phyloP scores from a whole-genome alignment of 2,113 vertebrate genomes.

The Siniperca knerii region DNA sequence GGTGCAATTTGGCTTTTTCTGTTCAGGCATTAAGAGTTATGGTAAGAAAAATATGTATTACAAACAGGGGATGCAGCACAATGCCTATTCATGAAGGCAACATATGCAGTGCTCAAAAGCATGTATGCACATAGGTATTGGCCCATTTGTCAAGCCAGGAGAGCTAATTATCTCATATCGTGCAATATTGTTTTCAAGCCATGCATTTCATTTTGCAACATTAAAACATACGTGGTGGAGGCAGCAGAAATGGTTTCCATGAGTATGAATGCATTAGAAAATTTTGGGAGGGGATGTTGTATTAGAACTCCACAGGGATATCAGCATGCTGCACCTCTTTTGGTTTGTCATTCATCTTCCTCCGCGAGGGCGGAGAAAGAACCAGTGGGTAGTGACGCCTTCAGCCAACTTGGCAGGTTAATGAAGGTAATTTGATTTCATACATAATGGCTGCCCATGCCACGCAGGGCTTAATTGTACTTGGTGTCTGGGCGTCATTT shows the following conservation, averaged over 20 bases:
- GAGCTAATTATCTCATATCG: conserved; percentile 97
- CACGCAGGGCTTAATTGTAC: conserved; percentile 88
- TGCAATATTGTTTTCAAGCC: conserved; percentile 92
- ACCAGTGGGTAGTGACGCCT: conserved; percentile 94
- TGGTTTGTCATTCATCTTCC: conserved; percentile 92
- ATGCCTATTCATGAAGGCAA: conserved; percentile 91
- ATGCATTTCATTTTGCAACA: conserved; percentile 95
- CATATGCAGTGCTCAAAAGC: conserved; percentile 92
- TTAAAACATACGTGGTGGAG: conserved; percentile 96
- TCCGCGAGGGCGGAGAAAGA: conserved; percentile 78
- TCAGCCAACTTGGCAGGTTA: conserved; percentile 98
- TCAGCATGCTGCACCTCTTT: conserved; percentile 92
- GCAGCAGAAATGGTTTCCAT: conserved; percentile 93
- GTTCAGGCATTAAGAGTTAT: conserved; percentile 60
- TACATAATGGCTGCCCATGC: conserved; percentile 92
- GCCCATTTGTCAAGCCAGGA: conserved; percentile 98
- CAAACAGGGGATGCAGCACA: conserved; percentile 84
- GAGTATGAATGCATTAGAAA: conserved; percentile 99
- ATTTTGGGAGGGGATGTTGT: conserved; percentile 95
- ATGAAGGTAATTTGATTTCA: conserved; percentile 98
- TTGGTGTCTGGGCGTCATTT: conserved; percentile 86
- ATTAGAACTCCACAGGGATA: conserved; percentile 95
- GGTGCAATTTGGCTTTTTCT: conserved; percentile 56
- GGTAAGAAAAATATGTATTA: conserved; percentile 87
- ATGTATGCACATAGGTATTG: conserved; percentile 98